Evolutionary conservation across 2,888 invertebrate genomes (phyloP).

Genomic region (Choristoneura rosaceana): DNA sequence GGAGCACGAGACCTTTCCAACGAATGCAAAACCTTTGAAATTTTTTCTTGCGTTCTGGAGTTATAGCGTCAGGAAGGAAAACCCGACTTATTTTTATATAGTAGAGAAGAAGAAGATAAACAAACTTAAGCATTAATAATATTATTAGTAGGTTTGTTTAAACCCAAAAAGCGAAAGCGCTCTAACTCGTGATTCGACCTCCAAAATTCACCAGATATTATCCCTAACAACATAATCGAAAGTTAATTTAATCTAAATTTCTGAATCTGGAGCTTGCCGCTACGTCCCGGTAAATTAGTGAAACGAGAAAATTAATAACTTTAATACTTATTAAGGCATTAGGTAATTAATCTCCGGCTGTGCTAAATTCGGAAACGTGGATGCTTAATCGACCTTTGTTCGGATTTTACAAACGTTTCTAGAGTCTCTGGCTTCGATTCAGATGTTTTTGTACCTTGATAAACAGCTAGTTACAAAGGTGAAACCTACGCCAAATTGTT

Average conservation of each 20-base stretch:
- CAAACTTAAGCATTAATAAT: too few relatives aligned
- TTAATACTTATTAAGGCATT: constrained; percentile 4
- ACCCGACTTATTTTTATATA: too few relatives aligned
- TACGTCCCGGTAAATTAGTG: neutral
- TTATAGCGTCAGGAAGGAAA: too few relatives aligned
- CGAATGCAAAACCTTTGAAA: too few relatives aligned
- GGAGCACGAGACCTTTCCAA: too few relatives aligned
- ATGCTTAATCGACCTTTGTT: neutral
- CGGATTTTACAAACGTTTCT: too few relatives aligned
- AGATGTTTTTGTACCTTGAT: too few relatives aligned
- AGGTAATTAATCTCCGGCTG: constrained; percentile 10
- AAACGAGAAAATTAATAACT: constrained; percentile 14
- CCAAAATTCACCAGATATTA: neutral
- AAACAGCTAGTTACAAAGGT: too few relatives aligned
- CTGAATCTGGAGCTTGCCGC: constrained; percentile 1
- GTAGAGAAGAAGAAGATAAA: too few relatives aligned
- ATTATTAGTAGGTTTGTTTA: neutral
- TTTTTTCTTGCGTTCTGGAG: too few relatives aligned
- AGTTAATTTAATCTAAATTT: constrained; percentile 21
- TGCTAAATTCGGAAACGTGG: neutral
- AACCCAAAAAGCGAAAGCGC: neutral
- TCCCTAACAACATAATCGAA: constrained; percentile 6
- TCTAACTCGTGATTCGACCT: neutral
- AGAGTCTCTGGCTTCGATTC: neutral
- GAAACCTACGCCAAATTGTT: too few relatives aligned